These are phyloP conservation scores for Apodemia zela DNA, from an alignment of 2,888 invertebrate genomes.

Conservation along the genomic window DNA sequence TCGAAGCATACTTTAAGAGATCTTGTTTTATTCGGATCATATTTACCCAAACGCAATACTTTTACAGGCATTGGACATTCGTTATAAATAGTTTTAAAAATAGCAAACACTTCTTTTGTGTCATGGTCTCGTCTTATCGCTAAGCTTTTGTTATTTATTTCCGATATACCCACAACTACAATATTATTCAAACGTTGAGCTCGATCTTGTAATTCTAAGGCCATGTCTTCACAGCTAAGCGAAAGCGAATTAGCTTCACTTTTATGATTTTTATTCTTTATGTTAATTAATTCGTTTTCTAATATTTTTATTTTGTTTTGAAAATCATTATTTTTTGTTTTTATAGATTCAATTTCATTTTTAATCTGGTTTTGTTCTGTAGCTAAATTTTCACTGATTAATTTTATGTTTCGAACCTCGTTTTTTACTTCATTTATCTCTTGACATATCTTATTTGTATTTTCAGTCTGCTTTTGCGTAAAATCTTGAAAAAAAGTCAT, in stretches of 20 bases:
- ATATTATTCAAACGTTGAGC: background rate
- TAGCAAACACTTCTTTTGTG: background rate
- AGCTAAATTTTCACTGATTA: background rate
- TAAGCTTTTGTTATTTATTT: background rate
- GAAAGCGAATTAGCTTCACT: background rate
- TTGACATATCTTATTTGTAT: background rate
- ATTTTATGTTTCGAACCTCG: background rate
- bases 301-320: background rate
- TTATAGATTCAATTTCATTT: background rate
- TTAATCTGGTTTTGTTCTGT: background rate
- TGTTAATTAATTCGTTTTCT: background rate
- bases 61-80: background rate
- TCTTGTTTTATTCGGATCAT: background rate
- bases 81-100: background rate
- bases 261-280: background rate
- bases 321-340: background rate
- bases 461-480: background rate
- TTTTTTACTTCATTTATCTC: background rate
- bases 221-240: background rate
- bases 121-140: background rate
- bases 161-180: background rate
- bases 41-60: background rate
- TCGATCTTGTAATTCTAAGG: background rate
- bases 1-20: background rate
- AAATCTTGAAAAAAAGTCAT: background rate